A percentile compares a stretch with the other conserved stretches of the same genome.
Evolutionary conservation across 2,113 vertebrate species (phyloP).

Genomic region (Centropristis striata): DNA sequence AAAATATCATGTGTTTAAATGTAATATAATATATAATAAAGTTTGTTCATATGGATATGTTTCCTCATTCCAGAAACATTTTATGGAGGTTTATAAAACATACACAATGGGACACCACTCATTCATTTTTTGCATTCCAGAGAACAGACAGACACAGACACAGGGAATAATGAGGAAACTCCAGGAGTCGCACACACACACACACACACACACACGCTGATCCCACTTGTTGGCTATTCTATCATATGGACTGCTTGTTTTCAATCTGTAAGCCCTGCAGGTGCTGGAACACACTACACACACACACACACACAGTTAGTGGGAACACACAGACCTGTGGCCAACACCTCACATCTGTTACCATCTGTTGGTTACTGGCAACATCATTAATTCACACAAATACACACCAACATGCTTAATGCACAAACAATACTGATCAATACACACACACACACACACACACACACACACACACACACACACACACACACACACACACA

Average conservation of each 20-base stretch:
- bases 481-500: background rate
- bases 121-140: background rate
- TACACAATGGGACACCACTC: no score
- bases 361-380: background rate
- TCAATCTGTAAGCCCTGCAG: conserved; percentile 12
- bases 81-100: no score
- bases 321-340: background rate
- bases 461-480: background rate
- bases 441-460: background rate
- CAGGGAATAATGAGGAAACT: conserved; percentile 7
- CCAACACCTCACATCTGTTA: conserved; percentile 8
- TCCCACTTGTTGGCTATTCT: background rate
- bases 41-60: background rate
- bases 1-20: background rate
- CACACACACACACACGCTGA: background rate
- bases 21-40: background rate
- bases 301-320: background rate
- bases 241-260: conserved; percentile 1
- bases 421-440: background rate
- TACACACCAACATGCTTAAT: background rate
- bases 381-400: background rate
- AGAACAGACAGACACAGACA: background rate
- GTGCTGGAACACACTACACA: background rate
- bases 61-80: background rate
- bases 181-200: conserved; percentile 12